phyloP scores from a whole-genome alignment of 2,797 vertebrate genomes.

The Lithobates pipiens region DNA sequence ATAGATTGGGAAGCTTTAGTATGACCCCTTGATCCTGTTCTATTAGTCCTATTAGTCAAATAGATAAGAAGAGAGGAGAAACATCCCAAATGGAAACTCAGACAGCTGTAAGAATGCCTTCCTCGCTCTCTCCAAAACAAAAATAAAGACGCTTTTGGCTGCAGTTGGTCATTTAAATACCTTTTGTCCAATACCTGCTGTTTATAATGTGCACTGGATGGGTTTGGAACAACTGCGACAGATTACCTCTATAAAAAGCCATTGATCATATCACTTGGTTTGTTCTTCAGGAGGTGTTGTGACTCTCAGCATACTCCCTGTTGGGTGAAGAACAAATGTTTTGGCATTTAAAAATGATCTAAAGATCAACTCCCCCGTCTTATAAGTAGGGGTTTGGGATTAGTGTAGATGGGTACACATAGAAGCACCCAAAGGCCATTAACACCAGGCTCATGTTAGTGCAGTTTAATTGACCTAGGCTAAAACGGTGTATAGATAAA shows the following conservation, averaged over 20 bases:
- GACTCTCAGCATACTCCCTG: background rate
- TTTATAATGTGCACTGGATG: background rate
- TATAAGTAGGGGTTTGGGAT: background rate
- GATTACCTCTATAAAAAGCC: background rate
- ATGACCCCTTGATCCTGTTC: background rate
- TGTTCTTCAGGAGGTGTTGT: background rate
- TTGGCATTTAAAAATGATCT: background rate
- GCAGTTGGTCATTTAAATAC: background rate
- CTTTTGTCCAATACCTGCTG: slow-evolving; percentile 1
- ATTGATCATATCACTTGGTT: background rate
- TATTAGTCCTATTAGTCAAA: background rate
- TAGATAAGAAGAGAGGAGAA: background rate
- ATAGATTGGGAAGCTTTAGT: background rate
- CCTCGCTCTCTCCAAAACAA: background rate
- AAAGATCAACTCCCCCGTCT: background rate
- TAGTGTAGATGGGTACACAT: background rate
- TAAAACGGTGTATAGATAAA: background rate
- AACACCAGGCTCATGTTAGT: background rate
- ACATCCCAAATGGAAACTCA: background rate
- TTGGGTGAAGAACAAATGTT: background rate
- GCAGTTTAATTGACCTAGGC: too few species aligned
- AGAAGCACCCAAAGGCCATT: background rate
- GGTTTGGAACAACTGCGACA: background rate
- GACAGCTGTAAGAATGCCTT: background rate
- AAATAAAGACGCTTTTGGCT: background rate